These are phyloP conservation scores for Nematolebias whitei DNA, from an alignment of 2,113 vertebrate genomes.

Conservation along the genomic window DNA sequence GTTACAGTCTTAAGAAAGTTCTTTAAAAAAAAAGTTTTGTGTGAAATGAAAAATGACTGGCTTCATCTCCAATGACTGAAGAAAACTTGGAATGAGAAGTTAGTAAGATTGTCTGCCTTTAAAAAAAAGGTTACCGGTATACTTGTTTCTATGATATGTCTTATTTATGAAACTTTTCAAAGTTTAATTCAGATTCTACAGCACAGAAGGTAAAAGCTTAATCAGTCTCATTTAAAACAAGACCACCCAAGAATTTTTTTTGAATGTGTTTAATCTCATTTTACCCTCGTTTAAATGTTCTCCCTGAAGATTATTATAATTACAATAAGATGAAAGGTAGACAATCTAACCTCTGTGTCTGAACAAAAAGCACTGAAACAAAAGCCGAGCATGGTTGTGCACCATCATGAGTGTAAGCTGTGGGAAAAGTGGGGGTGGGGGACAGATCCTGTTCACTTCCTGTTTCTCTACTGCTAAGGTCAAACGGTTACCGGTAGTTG, in stretches of 20 bases:
- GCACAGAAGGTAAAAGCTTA: not conserved
- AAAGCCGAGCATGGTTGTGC: constrained; percentile 16
- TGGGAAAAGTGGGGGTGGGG: not conserved
- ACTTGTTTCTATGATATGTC: not conserved
- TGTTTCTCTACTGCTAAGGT: constrained; percentile 26
- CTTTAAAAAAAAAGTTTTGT: constrained; percentile 10
- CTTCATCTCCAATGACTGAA: not conserved
- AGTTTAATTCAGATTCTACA: not conserved
- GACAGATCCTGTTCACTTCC: constrained; percentile 39
- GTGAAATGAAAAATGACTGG: constrained; percentile 9
- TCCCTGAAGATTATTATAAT: not conserved
- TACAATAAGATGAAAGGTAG: not conserved
- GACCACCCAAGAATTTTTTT: not conserved
- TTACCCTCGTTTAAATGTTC: not conserved
- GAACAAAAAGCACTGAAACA: constrained; percentile 29
- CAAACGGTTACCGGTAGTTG: constrained; percentile 23
- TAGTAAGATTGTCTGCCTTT: not conserved
- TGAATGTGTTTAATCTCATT: not conserved
- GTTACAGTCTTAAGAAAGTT: constrained; percentile 12
- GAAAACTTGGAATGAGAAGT: not conserved
- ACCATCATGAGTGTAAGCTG: constrained; percentile 5
- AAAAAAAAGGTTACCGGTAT: not conserved
- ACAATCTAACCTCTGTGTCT: not conserved
- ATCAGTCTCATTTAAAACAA: not conserved
- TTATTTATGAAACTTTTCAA: not conserved